A percentile compares a stretch with the other conserved stretches of the same genome.
These are phyloP conservation scores for Ochotona curzoniae DNA, from an alignment of 2,113 vertebrate genomes.

Conservation along the genomic window DNA sequence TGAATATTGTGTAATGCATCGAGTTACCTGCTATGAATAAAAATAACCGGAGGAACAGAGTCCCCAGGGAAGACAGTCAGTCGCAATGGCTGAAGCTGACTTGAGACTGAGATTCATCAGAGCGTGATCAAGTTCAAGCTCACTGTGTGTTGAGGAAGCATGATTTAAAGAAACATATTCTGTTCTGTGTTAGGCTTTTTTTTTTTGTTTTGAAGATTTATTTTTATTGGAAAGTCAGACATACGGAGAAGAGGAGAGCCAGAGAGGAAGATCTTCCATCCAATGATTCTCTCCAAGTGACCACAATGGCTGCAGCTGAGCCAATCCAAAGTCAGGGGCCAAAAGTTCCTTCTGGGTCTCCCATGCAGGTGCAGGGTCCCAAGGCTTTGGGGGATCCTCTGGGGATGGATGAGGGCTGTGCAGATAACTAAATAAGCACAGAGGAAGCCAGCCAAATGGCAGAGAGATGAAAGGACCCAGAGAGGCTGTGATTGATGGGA, in stretches of 20 bases:
- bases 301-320: too few relatives aligned
- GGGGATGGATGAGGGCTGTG: neutral
- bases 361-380: too few relatives aligned
- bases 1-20: neutral
- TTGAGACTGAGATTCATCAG: neutral
- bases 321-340: too few relatives aligned
- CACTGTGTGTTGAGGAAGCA: neutral
- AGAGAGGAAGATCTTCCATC: too few relatives aligned
- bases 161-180: neutral
- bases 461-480: conserved; percentile 26
- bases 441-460: conserved; percentile 16
- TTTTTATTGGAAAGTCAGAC: too few relatives aligned
- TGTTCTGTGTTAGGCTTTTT: neutral
- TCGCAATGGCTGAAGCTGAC: neutral
- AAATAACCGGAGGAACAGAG: neutral
- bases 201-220: too few relatives aligned
- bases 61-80: neutral
- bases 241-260: too few relatives aligned
- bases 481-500: neutral
- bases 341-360: too few relatives aligned
- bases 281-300: too few relatives aligned
- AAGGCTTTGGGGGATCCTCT: too few relatives aligned
- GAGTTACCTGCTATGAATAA: neutral
- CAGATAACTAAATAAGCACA: neutral
- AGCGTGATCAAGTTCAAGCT: neutral